Conservation (phyloP, 2,113 vertebrate genomes). For the Melospiza melodia region DNA sequence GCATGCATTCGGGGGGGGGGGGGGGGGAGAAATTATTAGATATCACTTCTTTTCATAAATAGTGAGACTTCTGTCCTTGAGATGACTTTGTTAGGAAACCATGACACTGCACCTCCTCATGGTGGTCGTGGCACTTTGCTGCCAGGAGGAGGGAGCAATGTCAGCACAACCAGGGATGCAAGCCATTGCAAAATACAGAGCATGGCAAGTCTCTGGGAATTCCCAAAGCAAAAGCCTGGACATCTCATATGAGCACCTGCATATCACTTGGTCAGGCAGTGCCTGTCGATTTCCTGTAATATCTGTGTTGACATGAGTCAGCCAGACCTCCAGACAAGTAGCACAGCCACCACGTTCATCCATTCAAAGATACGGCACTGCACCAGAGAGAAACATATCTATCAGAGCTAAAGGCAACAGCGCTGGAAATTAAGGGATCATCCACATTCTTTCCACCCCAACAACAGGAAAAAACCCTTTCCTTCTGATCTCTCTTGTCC, state of each 20-base stretch:
- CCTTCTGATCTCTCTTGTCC: neutral
- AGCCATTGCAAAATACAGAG: neutral
- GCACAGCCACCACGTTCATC: neutral
- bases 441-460: neutral
- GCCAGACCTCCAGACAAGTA: neutral
- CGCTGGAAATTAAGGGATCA: neutral
- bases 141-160: neutral
- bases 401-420: neutral
- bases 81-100: neutral
- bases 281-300: neutral
- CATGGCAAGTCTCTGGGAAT: neutral
- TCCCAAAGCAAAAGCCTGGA: neutral
- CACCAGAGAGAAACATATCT: neutral
- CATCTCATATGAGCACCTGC: neutral
- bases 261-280: neutral
- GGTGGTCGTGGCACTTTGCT: neutral
- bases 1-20: accelerated
- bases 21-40: neutral
- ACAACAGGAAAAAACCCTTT: accelerated
- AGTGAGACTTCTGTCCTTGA: neutral
- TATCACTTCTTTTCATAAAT: neutral
- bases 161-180: neutral
- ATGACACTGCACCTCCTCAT: accelerated
- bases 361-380: neutral
- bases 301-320: neutral